Conservation (phyloP, 2,113 vertebrate genomes). For the Oplegnathus fasciatus region DNA sequence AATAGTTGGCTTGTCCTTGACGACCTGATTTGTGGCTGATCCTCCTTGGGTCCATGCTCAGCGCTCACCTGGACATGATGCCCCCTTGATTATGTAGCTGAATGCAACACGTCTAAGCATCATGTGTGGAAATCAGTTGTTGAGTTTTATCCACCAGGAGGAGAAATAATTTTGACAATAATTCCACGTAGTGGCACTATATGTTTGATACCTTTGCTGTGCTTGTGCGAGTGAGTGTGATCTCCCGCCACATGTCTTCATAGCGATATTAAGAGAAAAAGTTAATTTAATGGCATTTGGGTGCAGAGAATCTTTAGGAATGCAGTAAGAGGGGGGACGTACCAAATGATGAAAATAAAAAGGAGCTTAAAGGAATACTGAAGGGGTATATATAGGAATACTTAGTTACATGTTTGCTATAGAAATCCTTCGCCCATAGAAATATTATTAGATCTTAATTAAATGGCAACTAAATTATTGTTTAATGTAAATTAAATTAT, state of each 20-base stretch:
- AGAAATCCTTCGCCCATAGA: background rate
- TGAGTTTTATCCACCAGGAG: background rate
- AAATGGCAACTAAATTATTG: background rate
- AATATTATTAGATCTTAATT: background rate
- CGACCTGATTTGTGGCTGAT: background rate
- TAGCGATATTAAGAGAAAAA: background rate
- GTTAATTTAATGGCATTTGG: background rate
- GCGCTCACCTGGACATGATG: background rate
- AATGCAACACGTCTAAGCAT: background rate
- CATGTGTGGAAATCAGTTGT: background rate
- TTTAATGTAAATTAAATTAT: too few relatives aligned
- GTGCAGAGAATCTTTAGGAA: too few relatives aligned
- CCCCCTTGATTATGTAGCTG: too few relatives aligned
- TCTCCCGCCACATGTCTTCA: background rate
- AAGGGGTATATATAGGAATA: background rate
- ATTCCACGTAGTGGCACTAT: background rate
- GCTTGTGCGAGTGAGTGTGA: background rate
- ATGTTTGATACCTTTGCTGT: background rate
- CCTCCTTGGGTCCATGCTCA: background rate
- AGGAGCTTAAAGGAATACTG: background rate
- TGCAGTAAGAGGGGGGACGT: background rate
- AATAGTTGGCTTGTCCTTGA: background rate
- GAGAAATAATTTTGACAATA: background rate
- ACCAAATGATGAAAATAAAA: background rate
- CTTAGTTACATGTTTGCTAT: background rate